These are phyloP conservation scores for Oeneis ivallda DNA, from an alignment of 2,888 invertebrate species.

Conservation along the genomic window DNA sequence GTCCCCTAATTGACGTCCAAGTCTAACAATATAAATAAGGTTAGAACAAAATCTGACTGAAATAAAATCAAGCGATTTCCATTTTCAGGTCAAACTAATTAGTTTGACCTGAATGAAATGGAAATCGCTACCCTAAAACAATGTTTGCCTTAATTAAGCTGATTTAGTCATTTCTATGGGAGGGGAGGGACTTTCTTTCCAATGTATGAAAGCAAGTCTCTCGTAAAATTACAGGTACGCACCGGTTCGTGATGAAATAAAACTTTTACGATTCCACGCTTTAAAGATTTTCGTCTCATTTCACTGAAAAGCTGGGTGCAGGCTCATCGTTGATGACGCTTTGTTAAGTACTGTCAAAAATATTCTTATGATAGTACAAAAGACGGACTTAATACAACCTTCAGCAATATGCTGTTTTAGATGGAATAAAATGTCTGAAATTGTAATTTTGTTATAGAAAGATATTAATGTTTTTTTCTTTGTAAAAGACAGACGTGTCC, in stretches of 20 bases:
- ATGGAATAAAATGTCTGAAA: no score
- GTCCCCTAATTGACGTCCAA: background rate
- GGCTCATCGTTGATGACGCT: background rate
- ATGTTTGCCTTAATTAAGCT: constrained; percentile 31
- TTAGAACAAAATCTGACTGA: constrained; percentile 7
- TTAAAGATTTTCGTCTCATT: constrained; percentile 27
- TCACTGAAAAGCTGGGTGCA: constrained; percentile 1
- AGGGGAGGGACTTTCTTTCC: constrained; percentile 5
- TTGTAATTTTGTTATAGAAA: no score
- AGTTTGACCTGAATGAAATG: no score
- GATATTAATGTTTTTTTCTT: no score
- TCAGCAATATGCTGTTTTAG: no score
- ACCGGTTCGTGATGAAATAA: constrained; percentile 31
- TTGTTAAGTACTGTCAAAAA: no score
- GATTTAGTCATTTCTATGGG: constrained; percentile 23
- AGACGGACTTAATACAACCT: no score
- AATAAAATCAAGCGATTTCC: constrained; percentile 13
- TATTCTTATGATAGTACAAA: no score
- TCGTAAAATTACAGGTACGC: constrained; percentile 27
- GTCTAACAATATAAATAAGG: constrained; percentile 3
- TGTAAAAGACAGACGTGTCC: no score
- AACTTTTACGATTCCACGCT: constrained; percentile 28
- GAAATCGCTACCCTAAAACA: constrained; percentile 19
- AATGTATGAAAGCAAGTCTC: constrained; percentile 28
- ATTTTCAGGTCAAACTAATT: constrained; percentile 26